A percentile compares a stretch with the other conserved stretches of the same genome.
Conservation (phyloP, 2,113 vertebrate genomes). For the Catharus fuscescens region DNA sequence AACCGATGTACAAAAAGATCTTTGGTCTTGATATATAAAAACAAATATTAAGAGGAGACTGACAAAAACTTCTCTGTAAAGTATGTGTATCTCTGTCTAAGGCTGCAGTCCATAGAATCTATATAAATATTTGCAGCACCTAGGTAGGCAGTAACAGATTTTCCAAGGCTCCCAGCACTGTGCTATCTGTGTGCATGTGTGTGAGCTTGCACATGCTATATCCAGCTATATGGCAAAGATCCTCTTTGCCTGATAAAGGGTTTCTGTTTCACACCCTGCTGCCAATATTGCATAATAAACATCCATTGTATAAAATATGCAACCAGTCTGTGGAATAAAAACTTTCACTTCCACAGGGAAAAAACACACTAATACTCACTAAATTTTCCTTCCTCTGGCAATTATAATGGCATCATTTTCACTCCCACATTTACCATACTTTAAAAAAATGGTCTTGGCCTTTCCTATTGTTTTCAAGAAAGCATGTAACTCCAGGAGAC, state of each 20-base stretch:
- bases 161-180: neutral
- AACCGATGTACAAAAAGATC: rapidly evolving
- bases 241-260: neutral
- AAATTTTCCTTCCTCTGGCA: neutral
- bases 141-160: neutral
- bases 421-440: neutral
- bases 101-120: neutral
- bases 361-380: neutral
- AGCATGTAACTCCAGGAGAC: neutral
- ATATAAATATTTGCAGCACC: neutral
- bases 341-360: neutral
- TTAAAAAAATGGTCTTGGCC: neutral
- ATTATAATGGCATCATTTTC: neutral
- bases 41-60: neutral
- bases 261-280: neutral
- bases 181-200: no score
- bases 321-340: neutral
- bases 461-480: neutral
- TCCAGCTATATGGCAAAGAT: neutral
- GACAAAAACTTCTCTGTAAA: neutral
- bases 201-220: neutral
- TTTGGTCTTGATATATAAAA: rapidly evolving
- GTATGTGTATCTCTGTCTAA: neutral
- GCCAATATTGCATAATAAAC: neutral
- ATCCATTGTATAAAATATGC: neutral